Base-by-base conservation (phyloP, 2,113 vertebrate species). In the Chloroceryle aenea region DNA sequence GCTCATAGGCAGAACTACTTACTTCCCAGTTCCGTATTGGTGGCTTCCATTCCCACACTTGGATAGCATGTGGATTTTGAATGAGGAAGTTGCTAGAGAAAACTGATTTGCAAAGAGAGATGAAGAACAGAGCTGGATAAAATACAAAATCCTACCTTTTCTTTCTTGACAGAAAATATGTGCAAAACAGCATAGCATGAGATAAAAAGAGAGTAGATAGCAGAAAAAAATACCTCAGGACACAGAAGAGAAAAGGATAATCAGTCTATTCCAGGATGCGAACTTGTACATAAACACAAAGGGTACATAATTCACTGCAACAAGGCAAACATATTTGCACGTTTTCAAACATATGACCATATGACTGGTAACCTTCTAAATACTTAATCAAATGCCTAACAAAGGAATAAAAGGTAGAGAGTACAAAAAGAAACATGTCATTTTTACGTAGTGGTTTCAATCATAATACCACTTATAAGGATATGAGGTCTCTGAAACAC, bases 121-220 rank as follows among this genome's bases (percentile, higher is more conserved):
- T 32, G 59, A 78, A 92, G 52, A 92, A 18, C 21, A 79, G 40
- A 75, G 6, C 21, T 89, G 43, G 36, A 53, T 81, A 87, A 92
- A 92, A 69, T 20, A 85, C 10, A 47, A 64, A 87, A 68, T 72
- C 15, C 50, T 76, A n/a, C 53, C 8, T 86, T 42, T 48, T 80
- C 50, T 86, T 86, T 58, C 59, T 71, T 90, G 68, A 71, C 59
- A 88, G 76, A 93, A 95, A 92, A 90, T 48, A 29, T 92, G 50
- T 63, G 66, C n/a, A 61, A 89, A 94, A 78, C 52, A 75, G 34
- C 38, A 89, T 20, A 75, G 48, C 38, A 36, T 36, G 30, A 87
- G 48, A 64, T 89, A 61, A 91, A 95, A 87, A 68, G 68, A 87
- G n/a, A 83, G 10, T 21, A 92, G 38, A 56, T 11, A 90, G 56